Evolutionary conservation across 1,140 invertebrate genomes (phyloP).

Genomic region (Lineus longissimus): DNA sequence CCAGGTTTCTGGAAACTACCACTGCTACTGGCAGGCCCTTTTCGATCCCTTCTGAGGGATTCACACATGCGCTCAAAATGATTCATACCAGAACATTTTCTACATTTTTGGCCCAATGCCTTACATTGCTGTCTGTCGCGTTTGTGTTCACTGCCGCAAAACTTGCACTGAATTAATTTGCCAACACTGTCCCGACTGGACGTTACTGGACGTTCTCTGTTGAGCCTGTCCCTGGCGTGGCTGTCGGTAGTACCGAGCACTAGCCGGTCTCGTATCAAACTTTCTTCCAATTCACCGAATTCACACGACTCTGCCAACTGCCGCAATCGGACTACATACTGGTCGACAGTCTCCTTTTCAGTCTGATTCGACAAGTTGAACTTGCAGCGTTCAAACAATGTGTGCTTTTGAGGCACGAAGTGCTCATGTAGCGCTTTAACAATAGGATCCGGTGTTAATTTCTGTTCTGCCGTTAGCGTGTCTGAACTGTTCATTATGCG

Average conservation of each 20-base stretch:
- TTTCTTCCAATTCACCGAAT: constrained; percentile 11
- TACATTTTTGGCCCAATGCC: too few species aligned
- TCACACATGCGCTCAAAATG: too few species aligned
- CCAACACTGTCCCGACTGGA: too few species aligned
- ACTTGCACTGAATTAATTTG: too few species aligned
- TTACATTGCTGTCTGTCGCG: too few species aligned
- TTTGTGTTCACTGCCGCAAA: too few species aligned
- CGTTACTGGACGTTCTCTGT: constrained; percentile 11
- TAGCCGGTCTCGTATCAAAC: constrained; percentile 19
- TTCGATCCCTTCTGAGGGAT: too few species aligned
- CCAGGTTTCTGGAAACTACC: too few species aligned
- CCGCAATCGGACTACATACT: constrained; percentile 4
- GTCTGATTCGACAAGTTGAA: neutral
- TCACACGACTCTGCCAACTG: constrained; percentile 15
- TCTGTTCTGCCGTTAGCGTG: neutral
- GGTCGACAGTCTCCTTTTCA: constrained; percentile 3
- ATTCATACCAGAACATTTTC: too few species aligned
- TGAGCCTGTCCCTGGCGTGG: constrained; percentile 21
- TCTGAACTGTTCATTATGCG: neutral
- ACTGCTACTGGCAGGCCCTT: too few species aligned
- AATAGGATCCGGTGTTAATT: neutral
- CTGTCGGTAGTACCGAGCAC: constrained; percentile 18
- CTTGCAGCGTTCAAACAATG: constrained; percentile 8
- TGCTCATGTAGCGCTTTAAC: neutral
- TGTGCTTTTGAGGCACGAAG: constrained; percentile 14